Conservation (phyloP, 1,140 invertebrate species). For the Trachymyrmex cornetzi region DNA sequence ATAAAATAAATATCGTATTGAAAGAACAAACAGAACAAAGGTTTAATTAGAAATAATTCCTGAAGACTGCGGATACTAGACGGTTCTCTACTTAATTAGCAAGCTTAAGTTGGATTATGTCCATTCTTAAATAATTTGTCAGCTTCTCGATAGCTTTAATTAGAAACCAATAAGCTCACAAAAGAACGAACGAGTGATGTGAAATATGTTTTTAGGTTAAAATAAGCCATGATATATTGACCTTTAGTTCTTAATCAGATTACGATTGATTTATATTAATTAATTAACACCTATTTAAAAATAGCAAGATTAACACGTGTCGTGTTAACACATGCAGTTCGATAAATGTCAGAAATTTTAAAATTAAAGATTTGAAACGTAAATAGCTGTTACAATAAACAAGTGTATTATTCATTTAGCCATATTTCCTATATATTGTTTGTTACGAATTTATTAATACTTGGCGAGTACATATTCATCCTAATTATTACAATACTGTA, state of each 20-base stretch:
- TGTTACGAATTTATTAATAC: background rate
- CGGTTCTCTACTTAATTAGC: background rate
- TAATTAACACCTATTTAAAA: background rate
- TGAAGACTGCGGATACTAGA: background rate
- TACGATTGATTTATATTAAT: background rate
- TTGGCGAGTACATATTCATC: background rate
- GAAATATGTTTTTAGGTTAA: background rate
- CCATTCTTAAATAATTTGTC: constrained; percentile 20
- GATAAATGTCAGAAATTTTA: background rate
- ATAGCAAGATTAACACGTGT: background rate
- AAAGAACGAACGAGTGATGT: background rate
- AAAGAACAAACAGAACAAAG: background rate
- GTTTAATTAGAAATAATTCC: constrained; percentile 32
- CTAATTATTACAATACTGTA: background rate
- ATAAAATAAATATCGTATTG: background rate
- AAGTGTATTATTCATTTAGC: no score
- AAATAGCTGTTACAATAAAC: no score
- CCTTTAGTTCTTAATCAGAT: background rate
- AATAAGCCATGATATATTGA: background rate
- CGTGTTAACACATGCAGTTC: background rate
- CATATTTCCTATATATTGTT: no score
- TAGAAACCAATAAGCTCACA: constrained; percentile 8
- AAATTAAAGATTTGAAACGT: background rate
- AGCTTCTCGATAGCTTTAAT: background rate
- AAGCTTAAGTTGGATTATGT: background rate